Conservation (phyloP, 92 coral and sea anemone genomes). For the Micromussa lordhowensis region DNA sequence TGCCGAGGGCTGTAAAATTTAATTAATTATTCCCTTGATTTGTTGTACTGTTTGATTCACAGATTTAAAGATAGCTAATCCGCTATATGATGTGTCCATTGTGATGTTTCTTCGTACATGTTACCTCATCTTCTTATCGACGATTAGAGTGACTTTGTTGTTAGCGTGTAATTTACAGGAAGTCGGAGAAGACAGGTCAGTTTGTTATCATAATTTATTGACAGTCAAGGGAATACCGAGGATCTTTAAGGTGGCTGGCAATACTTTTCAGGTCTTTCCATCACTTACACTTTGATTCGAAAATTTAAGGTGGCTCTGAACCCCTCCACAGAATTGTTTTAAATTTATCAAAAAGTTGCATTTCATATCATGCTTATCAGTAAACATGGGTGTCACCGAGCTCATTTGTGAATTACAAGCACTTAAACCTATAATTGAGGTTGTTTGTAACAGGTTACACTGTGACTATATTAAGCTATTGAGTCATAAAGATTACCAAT, state of each 20-base stretch:
- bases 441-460: too few species aligned
- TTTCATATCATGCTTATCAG: too few species aligned
- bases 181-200: background rate
- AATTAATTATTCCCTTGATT: background rate
- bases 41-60: background rate
- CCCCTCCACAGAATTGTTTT: too few species aligned
- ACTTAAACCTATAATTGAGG: too few species aligned
- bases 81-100: background rate
- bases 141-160: background rate
- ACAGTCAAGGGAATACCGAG: background rate
- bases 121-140: background rate
- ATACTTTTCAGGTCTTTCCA: too few species aligned
- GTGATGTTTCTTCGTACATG: background rate
- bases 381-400: too few species aligned
- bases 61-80: background rate
- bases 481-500: too few species aligned
- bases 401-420: too few species aligned
- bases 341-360: too few species aligned
- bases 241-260: background rate
- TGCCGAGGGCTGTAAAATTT: background rate
- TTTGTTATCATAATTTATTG: background rate
- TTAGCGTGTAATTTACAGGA: background rate
- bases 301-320: too few species aligned
- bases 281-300: too few species aligned
- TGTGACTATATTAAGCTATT: too few species aligned